Evolutionary conservation across 1,140 invertebrate genomes (phyloP), one percentile per base, ranked within the genome.

Genomic region (Drosophila tropicalis): DNA sequence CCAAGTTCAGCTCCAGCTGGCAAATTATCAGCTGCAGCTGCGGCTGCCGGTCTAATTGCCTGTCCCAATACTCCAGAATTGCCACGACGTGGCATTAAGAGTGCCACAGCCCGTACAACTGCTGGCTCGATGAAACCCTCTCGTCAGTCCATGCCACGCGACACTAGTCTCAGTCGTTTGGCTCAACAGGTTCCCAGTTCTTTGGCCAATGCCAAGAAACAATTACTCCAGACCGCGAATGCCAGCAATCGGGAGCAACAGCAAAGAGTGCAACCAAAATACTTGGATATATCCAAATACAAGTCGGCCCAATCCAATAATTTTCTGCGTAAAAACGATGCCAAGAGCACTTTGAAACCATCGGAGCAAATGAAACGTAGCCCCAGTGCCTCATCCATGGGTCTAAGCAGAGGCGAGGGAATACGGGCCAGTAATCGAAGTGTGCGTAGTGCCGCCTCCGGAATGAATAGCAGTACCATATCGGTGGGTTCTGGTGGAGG

Each of bases 221-320:
- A 87, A 74, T 68, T 92, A 79, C 90, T 92, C 36, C 91, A 92
- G 65, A 92, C 91, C 5, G 91, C 75, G 58, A 90, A 61, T 65
- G 85, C 81, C 0, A 62, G 81, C 1, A 39, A 39, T 13, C 36
- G 36, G 1, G 36, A 39, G 68, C 75, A 44, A 44, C 61, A 62
- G 19, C 67, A 70, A 55, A 81, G 83, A 0, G 91, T 92, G 41
- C 87, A 90, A 55, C 91, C 91, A 10, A 92, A 93, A 32, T 94
- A 94, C 70, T 76, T 94, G 36, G 94, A 94, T 84, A 94, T 94
- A 65, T 94, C 94, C 47, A 94, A 94, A 76, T 94, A 94, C 81
- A 94, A 94, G 85, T 91, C 82, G 40, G 92, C 92, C 2, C 91
- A 93, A 32, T 85, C 82, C 0, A 93, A 93, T 71, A 93, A 86